These are phyloP conservation scores for Ispidina lecontei DNA, from an alignment of 2,797 vertebrate genomes.

Conservation along the genomic window DNA sequence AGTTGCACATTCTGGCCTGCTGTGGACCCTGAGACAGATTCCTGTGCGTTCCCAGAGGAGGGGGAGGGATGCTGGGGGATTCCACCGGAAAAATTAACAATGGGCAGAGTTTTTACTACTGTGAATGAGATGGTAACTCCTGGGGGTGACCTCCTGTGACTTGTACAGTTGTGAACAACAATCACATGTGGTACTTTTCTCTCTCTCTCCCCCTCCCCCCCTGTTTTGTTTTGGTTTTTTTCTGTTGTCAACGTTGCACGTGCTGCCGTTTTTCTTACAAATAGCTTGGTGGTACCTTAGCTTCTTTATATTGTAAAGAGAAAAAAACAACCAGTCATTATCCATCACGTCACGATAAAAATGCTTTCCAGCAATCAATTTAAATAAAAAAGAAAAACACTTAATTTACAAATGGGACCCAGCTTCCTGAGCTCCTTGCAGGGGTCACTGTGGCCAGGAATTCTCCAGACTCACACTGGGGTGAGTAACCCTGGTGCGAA, in stretches of 20 bases:
- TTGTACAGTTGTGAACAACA: conserved; percentile 73
- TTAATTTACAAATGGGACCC: conserved; percentile 42
- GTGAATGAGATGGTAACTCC: conserved; percentile 55
- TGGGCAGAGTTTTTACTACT: conserved; percentile 62
- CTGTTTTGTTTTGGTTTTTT: neutral
- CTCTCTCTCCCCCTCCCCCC: neutral
- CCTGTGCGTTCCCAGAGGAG: neutral
- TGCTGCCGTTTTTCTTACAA: conserved; percentile 38
- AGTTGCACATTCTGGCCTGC: conserved; percentile 43
- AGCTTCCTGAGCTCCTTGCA: neutral
- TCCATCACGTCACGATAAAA: conserved; percentile 60
- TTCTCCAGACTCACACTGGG: neutral
- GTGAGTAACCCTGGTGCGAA: too few species aligned
- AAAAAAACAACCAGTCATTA: conserved; percentile 36
- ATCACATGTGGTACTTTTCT: conserved; percentile 64
- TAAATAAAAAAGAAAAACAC: conserved; percentile 74
- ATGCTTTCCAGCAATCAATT: conserved; percentile 73
- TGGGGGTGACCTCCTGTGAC: conserved; percentile 40
- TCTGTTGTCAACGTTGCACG: conserved; percentile 64
- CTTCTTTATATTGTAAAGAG: conserved; percentile 73
- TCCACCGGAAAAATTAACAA: neutral
- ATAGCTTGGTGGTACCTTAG: conserved; percentile 62
- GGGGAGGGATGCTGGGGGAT: neutral
- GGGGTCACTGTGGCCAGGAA: neutral
- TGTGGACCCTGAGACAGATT: neutral